Percentiles rank a stretch among this genome's conserved stretches.
phyloP scores from a whole-genome alignment of 2,888 invertebrate genomes.

The Galerucella pusilla region DNA sequence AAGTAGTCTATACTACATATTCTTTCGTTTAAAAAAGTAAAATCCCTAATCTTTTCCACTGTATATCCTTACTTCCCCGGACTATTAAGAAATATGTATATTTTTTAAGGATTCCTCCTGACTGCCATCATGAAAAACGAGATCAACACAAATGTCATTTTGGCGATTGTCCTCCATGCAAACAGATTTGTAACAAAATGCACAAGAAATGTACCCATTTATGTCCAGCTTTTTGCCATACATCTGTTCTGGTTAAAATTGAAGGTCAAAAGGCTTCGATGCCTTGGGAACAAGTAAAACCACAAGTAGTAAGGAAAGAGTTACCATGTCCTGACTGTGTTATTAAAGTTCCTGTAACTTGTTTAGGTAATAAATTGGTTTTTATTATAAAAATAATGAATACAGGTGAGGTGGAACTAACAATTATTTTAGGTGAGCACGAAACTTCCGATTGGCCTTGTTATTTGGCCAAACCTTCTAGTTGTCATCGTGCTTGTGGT shows the following conservation, averaged over 20 bases:
- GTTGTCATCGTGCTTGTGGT: constrained; percentile 85
- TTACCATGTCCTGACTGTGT: constrained; percentile 80
- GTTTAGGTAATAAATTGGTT: constrained; percentile 65
- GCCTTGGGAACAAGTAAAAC: constrained; percentile 72
- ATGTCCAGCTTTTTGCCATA: constrained; percentile 81
- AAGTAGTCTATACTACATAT: too few relatives aligned
- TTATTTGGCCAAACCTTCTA: constrained; percentile 75
- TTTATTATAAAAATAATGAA: neutral
- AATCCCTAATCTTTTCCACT: too few relatives aligned
- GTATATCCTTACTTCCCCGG: too few relatives aligned
- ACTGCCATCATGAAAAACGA: constrained; percentile 84
- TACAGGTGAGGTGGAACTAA: neutral
- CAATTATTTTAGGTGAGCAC: constrained; percentile 69
- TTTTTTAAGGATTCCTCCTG: constrained; percentile 72
- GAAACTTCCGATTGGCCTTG: constrained; percentile 77
- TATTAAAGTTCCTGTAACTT: constrained; percentile 76
- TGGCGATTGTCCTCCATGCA: constrained; percentile 85
- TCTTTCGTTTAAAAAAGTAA: too few relatives aligned
- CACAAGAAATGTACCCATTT: constrained; percentile 73
- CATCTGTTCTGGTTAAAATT: constrained; percentile 75
- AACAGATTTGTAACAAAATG: constrained; percentile 75
- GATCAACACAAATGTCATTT: constrained; percentile 85
- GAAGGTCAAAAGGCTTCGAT: constrained; percentile 71
- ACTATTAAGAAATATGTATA: too few relatives aligned
- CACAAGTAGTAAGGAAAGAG: constrained; percentile 65